Evolutionary conservation across 2,113 vertebrate genomes (phyloP).

Genomic region (Pseudopipra pipra): DNA sequence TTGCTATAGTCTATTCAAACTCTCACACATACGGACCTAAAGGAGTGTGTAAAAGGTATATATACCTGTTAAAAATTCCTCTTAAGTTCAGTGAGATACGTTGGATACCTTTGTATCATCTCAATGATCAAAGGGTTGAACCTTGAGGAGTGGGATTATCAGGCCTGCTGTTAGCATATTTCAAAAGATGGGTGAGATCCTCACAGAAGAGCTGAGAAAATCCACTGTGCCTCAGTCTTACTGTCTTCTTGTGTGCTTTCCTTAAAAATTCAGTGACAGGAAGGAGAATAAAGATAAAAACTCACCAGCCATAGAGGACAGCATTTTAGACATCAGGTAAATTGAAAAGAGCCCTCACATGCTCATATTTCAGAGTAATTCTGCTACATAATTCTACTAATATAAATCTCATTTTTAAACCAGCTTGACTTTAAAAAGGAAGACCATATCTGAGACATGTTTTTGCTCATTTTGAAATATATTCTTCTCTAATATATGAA

Average conservation of each 20-base stretch:
- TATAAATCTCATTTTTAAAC: not conserved
- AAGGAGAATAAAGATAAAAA: not conserved
- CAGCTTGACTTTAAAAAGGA: not conserved
- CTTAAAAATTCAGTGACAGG: not conserved
- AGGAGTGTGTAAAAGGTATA: not conserved
- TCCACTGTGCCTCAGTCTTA: not conserved
- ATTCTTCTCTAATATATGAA: constrained; percentile 14
- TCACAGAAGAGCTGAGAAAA: not conserved
- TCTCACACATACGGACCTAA: not conserved
- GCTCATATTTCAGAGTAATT: not conserved
- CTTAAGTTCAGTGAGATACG: not conserved
- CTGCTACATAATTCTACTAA: not conserved
- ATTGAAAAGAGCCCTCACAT: not conserved
- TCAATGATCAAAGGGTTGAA: not conserved
- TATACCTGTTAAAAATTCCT: not conserved
- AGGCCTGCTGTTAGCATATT: fast-evolving
- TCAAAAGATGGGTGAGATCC: not conserved
- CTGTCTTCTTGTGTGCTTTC: not conserved
- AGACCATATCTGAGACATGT: not conserved
- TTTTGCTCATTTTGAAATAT: constrained; percentile 16
- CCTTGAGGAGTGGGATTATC: not conserved
- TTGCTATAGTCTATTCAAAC: not conserved
- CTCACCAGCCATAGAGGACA: not conserved
- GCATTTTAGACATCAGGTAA: not conserved
- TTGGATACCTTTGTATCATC: not conserved